These are phyloP conservation scores for Helicorthomorpha holstii DNA, from an alignment of 1,140 invertebrate genomes.

Conservation along the genomic window DNA sequence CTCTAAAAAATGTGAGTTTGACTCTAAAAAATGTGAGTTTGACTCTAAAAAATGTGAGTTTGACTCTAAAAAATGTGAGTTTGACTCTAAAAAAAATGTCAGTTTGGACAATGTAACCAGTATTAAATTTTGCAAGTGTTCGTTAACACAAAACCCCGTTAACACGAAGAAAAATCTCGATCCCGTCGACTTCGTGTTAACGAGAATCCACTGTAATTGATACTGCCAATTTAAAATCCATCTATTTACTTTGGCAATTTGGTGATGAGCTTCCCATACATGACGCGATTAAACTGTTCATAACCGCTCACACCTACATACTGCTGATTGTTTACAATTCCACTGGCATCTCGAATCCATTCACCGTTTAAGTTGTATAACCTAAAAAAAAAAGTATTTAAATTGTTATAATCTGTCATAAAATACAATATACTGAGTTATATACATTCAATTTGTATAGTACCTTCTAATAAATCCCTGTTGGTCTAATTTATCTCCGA, in stretches of 20 bases:
- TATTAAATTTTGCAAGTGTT: no score
- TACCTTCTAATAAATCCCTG: not conserved
- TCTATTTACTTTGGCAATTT: not conserved
- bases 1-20: no score
- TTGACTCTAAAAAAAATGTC: no score
- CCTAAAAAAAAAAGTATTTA: not conserved
- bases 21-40: no score
- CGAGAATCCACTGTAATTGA: no score
- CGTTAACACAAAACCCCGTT: no score
- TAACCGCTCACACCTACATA: not conserved
- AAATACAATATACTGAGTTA: not conserved
- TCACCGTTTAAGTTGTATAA: constrained; percentile 1
- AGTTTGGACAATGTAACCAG: no score
- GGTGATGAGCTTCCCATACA: constrained; percentile 9
- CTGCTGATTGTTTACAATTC: not conserved
- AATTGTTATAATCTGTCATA: not conserved
- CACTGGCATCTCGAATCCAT: not conserved
- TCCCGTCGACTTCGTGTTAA: no score
- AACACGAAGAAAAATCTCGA: no score
- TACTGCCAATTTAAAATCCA: no score
- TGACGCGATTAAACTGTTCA: not conserved
- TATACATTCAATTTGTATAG: not conserved
- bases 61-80: no score
- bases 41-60: no score
- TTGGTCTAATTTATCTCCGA: not conserved